A percentile compares a stretch with the other conserved stretches of the same genome.
Evolutionary conservation across 2,888 invertebrate species (phyloP).

Genomic region (Tinea pellionella): DNA sequence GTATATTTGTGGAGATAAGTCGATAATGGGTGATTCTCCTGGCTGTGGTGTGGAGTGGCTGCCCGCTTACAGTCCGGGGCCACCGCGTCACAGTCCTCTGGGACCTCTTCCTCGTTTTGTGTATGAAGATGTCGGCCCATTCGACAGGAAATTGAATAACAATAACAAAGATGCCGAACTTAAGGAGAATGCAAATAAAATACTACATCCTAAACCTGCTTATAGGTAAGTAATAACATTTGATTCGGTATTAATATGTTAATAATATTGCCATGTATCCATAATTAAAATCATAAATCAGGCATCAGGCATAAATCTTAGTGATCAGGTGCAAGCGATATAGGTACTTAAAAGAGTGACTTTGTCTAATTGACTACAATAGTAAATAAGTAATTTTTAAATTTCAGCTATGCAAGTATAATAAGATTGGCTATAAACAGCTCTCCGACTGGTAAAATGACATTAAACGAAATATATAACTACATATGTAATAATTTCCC

Average conservation of each 20-base stretch:
- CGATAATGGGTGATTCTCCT: conserved; percentile 51
- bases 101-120: conserved; percentile 60
- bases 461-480: conserved; percentile 78
- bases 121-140: conserved; percentile 59
- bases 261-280: no score
- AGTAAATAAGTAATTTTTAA: background rate
- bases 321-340: no score
- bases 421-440: conserved; percentile 77
- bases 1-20: background rate
- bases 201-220: conserved; percentile 68
- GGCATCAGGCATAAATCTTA: no score
- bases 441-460: conserved; percentile 76
- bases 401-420: conserved; percentile 75
- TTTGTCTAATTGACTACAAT: no score
- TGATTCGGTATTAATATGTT: no score
- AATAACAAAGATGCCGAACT: conserved; percentile 57
- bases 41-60: conserved; percentile 59
- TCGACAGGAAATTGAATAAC: conserved; percentile 51
- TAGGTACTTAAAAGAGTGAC: no score
- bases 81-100: conserved; percentile 61
- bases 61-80: conserved; percentile 63
- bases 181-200: conserved; percentile 57
- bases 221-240: conserved; percentile 61
- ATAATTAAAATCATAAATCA: no score
- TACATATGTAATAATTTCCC: conserved; percentile 79